Evolutionary conservation across 2,113 vertebrate species (phyloP), one percentile per base, ranked within the genome.

Genomic region (Eudyptes chrysolophus): DNA sequence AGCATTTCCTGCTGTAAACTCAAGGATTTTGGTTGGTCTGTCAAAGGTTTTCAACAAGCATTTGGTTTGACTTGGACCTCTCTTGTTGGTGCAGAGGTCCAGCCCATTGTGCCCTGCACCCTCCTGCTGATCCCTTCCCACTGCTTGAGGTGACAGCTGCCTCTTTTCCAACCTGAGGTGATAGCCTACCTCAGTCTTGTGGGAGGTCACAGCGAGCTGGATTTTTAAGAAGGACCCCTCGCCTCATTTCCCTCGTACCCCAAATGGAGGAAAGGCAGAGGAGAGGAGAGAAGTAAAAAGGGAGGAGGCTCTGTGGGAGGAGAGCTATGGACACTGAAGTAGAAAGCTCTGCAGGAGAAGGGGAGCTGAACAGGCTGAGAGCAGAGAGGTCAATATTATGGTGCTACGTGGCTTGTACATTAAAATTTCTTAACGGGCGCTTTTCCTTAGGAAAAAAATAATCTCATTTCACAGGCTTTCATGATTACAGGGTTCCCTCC

Each of bases 401-500:
- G 71, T 51, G 25, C 72, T 72, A 17, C 0, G 0, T 66, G 58
- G 20, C 25, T 68, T 76, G 24, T 18, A 60, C 38, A 61, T 81
- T 70, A 81, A 74, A 29, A 71, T 68, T n/a, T 62, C n/a, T 86
- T 80, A 79, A 79, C 1, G 2, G 15, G 13, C n/a, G 58, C 48
- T 85, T 78, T 93, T 92, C 69, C 68, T 76, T 61, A 58, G 75
- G 89, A 70, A 90, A 90, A 90, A 93, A 83, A 84, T 52, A 66
- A 87, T 30, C 46, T 85, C 11, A 40, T 95, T 95, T 91, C 90
- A 94, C 90, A 92, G 57, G 26, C 46, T 90, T 93, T 84, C 79
- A n/a, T 89, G 86, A 94, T 94, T 94, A 89, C 7, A 87, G 48
- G 24, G 42, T 38, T 76, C 58, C 49, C 75, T 52, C 70, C 29